Evolutionary conservation across 1,140 invertebrate species (phyloP).

Genomic region (Lepidurus apus): DNA sequence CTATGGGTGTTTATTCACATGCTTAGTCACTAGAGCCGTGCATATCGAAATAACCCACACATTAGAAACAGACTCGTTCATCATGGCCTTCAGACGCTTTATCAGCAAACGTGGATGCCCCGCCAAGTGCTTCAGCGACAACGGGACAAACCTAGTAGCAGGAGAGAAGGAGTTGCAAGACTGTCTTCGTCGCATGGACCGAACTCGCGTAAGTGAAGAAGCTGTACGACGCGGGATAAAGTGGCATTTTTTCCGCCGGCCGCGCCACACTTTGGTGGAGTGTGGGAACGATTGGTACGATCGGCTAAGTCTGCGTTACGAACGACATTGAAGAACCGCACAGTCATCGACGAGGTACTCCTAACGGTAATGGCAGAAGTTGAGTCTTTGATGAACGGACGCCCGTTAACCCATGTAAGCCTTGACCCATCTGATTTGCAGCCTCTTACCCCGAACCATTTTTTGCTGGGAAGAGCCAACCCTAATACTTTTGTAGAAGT

Average conservation of each 20-base stretch:
- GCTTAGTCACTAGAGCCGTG: slow-evolving; percentile 39
- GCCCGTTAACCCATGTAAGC: slow-evolving; percentile 27
- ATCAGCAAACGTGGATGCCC: slow-evolving; percentile 38
- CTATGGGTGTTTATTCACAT: slow-evolving; percentile 40
- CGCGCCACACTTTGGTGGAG: slow-evolving; percentile 31
- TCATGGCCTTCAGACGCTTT: slow-evolving; percentile 40
- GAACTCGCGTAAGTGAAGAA: slow-evolving; percentile 27
- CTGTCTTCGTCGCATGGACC: slow-evolving; percentile 29
- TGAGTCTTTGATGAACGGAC: slow-evolving; percentile 25
- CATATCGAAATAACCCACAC: slow-evolving; percentile 40
- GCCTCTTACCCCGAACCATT: slow-evolving; percentile 31
- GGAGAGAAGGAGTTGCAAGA: slow-evolving; percentile 37
- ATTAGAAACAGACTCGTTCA: slow-evolving; percentile 37
- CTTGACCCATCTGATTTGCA: slow-evolving; percentile 25
- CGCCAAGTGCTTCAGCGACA: slow-evolving; percentile 39
- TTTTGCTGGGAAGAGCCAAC: slow-evolving; percentile 30
- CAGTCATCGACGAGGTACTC: slow-evolving; percentile 31
- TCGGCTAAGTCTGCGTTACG: slow-evolving; percentile 31
- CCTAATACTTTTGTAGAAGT: slow-evolving; percentile 25
- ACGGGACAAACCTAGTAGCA: slow-evolving; percentile 42
- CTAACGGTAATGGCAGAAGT: slow-evolving; percentile 23
- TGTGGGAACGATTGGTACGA: slow-evolving; percentile 35
- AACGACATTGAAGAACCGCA: slow-evolving; percentile 32
- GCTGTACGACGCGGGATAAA: background rate
- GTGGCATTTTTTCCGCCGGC: slow-evolving; percentile 33